Evolutionary conservation across 2,797 vertebrate species (phyloP).

Genomic region (Danio kyathit): DNA sequence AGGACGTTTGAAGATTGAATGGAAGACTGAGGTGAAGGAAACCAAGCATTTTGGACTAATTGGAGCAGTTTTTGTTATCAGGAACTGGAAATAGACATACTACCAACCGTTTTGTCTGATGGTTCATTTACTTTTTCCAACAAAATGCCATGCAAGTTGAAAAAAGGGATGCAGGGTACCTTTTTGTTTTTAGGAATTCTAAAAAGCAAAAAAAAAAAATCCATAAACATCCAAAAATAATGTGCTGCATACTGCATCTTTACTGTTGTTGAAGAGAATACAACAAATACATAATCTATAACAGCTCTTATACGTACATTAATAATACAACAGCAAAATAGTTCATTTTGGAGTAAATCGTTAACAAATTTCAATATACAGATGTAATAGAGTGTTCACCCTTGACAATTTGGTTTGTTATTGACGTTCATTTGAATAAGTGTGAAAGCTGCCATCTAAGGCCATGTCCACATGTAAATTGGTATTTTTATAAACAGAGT

Average conservation of each 20-base stretch:
- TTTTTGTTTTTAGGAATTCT: neutral
- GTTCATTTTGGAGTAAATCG: neutral
- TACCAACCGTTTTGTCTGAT: slow-evolving; percentile 14
- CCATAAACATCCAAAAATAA: neutral
- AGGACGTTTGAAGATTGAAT: neutral
- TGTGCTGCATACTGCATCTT: neutral
- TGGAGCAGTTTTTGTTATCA: neutral
- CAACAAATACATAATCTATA: slow-evolving; percentile 27
- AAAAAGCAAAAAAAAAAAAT: neutral
- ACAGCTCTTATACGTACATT: neutral
- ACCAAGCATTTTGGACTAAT: neutral
- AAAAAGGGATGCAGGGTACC: neutral
- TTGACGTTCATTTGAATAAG: too few relatives aligned
- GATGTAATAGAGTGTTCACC: neutral
- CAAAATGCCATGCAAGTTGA: slow-evolving; percentile 8
- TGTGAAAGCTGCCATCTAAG: too few relatives aligned
- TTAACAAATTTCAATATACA: neutral
- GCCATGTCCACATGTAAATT: too few relatives aligned
- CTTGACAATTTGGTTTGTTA: too few relatives aligned
- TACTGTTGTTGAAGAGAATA: neutral
- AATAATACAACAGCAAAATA: slow-evolving; percentile 24
- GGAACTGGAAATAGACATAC: neutral
- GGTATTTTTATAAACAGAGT: too few relatives aligned
- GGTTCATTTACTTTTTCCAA: slow-evolving; percentile 40
- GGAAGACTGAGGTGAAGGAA: neutral